Evolutionary conservation across 2,113 vertebrate genomes (phyloP).

Genomic region (Myrmecobius fasciatus): DNA sequence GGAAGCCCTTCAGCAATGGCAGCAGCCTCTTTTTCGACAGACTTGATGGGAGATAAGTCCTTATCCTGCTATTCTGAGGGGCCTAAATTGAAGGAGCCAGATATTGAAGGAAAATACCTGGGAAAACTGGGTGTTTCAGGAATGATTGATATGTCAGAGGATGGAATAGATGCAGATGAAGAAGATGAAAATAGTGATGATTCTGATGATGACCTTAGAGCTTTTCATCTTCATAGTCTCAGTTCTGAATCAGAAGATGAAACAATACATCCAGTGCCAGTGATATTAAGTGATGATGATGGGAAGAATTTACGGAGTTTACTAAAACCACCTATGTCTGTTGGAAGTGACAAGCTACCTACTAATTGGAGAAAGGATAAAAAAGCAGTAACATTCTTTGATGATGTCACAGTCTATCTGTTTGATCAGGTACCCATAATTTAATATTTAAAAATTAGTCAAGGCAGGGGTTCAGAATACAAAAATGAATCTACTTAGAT

Average conservation of each 20-base stretch:
- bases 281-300: conserved; percentile 90
- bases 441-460: neutral
- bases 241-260: conserved; percentile 96
- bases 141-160: conserved; percentile 86
- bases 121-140: conserved; percentile 84
- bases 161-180: conserved; percentile 90
- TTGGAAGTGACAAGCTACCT: neutral
- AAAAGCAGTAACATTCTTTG: conserved; percentile 94
- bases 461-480: neutral
- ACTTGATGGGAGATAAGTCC: conserved; percentile 82
- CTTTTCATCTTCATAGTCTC: conserved; percentile 91
- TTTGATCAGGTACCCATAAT: conserved; percentile 93
- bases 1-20: neutral
- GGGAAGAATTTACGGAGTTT: conserved; percentile 91
- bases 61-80: conserved; percentile 83
- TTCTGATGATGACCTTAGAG: conserved; percentile 93
- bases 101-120: conserved; percentile 94
- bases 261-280: conserved; percentile 88
- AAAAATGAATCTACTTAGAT: neutral
- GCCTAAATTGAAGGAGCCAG: conserved; percentile 93
- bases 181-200: conserved; percentile 98
- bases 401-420: conserved; percentile 97
- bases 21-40: conserved; percentile 34
- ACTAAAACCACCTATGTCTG: conserved; percentile 84
- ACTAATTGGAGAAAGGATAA: conserved; percentile 80